These are phyloP conservation scores for Acronicta alni DNA, from an alignment of 2,888 invertebrate genomes.

Conservation along the genomic window DNA sequence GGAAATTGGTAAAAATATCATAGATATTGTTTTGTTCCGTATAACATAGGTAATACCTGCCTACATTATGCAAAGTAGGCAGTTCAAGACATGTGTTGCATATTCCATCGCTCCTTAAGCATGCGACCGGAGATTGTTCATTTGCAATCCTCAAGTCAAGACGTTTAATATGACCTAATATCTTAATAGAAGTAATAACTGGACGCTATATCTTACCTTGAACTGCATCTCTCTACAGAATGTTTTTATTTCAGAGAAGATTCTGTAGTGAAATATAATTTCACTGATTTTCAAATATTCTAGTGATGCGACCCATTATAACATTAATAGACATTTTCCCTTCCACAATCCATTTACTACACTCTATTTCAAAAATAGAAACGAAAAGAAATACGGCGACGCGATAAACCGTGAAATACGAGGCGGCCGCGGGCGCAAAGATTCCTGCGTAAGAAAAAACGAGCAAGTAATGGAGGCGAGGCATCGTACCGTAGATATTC, in stretches of 20 bases:
- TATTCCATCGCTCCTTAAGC: constrained; percentile 71
- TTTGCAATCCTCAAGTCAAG: constrained; percentile 59
- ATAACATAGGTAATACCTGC: not conserved
- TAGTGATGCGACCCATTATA: constrained; percentile 6
- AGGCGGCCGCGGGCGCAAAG: constrained; percentile 70
- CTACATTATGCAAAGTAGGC: not conserved
- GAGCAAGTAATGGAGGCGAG: constrained; percentile 80
- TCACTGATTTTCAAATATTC: no score
- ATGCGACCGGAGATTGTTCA: constrained; percentile 80
- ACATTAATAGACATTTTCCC: constrained; percentile 18
- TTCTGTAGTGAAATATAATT: not conserved
- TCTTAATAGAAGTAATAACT: constrained; percentile 17
- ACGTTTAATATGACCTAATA: constrained; percentile 33
- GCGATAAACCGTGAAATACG: constrained; percentile 77
- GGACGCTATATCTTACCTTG: not conserved
- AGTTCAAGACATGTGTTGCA: constrained; percentile 44
- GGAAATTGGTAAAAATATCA: not conserved
- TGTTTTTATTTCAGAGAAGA: not conserved
- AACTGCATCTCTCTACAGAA: not conserved
- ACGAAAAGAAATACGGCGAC: constrained; percentile 55
- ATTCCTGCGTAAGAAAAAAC: constrained; percentile 86
- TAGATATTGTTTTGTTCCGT: not conserved
- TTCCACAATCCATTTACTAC: constrained; percentile 36
- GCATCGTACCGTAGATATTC: constrained; percentile 89
- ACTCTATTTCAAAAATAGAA: constrained; percentile 47